Conservation (phyloP, 2,113 vertebrate genomes). For the Myanophis thanlyinensis region DNA sequence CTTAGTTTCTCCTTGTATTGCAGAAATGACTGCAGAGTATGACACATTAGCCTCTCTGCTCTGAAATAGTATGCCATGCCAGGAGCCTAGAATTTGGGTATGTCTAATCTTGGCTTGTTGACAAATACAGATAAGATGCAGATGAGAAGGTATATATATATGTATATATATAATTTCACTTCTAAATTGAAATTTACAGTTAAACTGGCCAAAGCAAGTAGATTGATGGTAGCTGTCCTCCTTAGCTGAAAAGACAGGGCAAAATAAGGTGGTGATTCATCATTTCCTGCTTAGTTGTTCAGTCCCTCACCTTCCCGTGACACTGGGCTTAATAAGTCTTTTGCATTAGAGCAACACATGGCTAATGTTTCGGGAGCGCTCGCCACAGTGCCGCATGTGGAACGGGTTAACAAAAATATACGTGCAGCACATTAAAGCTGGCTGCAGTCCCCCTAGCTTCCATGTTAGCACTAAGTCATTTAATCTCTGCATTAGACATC, state of each 20-base stretch:
- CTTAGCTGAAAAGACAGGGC: neutral
- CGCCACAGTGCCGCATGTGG: neutral
- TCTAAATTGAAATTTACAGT: neutral
- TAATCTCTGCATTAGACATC: neutral
- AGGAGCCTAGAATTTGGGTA: neutral
- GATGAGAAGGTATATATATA: neutral
- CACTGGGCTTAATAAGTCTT: neutral
- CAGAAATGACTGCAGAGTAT: neutral
- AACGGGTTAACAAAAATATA: neutral
- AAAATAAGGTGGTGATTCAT: neutral
- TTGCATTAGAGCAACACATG: constrained; percentile 45
- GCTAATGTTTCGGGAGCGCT: neutral
- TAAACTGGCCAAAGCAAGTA: neutral
- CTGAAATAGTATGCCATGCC: neutral
- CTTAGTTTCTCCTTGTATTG: neutral
- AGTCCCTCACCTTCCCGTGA: rapidly evolving
- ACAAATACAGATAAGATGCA: neutral
- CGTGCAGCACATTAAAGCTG: neutral
- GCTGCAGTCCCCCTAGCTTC: constrained; percentile 7
- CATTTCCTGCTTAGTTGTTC: neutral
- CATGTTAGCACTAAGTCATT: rapidly evolving
- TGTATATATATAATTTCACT: neutral
- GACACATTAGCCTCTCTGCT: neutral
- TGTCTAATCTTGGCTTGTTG: neutral
- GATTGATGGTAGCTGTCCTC: neutral